Base-by-base conservation (phyloP, 2,113 vertebrate species). In the Mugil cephalus region DNA sequence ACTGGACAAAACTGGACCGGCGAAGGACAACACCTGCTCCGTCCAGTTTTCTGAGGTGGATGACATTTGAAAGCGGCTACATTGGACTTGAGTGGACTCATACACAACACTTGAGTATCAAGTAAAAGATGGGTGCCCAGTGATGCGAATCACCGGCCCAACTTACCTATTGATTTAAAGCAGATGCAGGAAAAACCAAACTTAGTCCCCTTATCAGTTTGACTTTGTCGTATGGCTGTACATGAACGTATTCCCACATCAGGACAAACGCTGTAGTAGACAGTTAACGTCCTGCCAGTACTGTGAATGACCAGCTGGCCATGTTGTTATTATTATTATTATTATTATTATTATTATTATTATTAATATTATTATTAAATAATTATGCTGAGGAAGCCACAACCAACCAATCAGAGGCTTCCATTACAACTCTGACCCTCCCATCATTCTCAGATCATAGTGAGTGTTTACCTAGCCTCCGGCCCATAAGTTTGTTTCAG, bases 1-100 rank as follows among this genome's bases (percentile, higher is more conserved):
- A 81, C 80, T 75, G 82, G 89, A 77, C 50, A 36, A 50, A 65
- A 89, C 72, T 86, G 79, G 89, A 86, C 69, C 48, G 42, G 48
- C 74, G 73, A 55, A 74, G 56, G 47, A 79, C 50, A n/a, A 46
- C 64, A 69, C 68, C 78, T 61, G 59, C 68, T 80, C 77, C 14
- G 67, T 82, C 48, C 62, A 62, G 51, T 30, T 46, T 43, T 79
- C 12, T 58, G 47, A 79, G 30, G 66, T 74, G 61, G 68, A 69
- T 70, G 76, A 46, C 45, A 48, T 66, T 50, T 52, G 47, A 67
- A 50, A 76, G 77, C 64, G 42, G 75, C 66, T 56, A 64, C 51
- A 62, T 42, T 18, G 11, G 74, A 34, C 67, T 43, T 24, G 48
- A 79, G 61, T 17, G 60, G 61, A 75, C 62, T 54, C 36, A 4